Base-by-base conservation (phyloP, 2,888 invertebrate species). In the Tenthredo distinguenda region DNA sequence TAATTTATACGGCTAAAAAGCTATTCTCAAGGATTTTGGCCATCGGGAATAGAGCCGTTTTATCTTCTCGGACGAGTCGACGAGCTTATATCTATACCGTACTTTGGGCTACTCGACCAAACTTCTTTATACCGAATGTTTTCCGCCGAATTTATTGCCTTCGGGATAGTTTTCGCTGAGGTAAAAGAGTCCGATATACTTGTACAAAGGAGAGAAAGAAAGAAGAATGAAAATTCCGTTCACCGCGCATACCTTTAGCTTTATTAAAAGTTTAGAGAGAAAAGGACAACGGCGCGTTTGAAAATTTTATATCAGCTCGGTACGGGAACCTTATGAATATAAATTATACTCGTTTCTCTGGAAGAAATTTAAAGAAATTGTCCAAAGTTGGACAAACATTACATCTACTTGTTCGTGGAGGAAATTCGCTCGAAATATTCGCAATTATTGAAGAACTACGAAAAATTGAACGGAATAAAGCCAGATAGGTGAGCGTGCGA, bases 1-100 rank as follows among this genome's bases (percentile, higher is more conserved):
- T 26, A 81, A 81, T 81, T 81, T 81, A 81, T 81, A 81, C 81
- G 26, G 26, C 74, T 40, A 40, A 43, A 74, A 74, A 74, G 74
- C 26, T 43, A 74, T 74, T 21, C 74, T 12, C 26, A 15, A 62
- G 40, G 72, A 72, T 72, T 72, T 72, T 40, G 18, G 37, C 34
- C 72, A 62, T 62, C 9, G 26, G 68, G 10, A 31, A 68, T 68
- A 68, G 31, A 68, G 15, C 26, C 68, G 68, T 68, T 68, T 68
- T 72, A 74, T 74, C 74, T 74, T 40, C 34, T 68, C 68, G 26
- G 34, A 34, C 10, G 62, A 68, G 34, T 34, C 34, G 7, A 34
- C 34, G 15, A 68, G 68, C 18, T 68, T 68, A 68, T 5, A 26
- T 15, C 1, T 10, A 26, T 31, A 62, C n/a, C 62, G 62, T 26